Base-by-base conservation (phyloP, 2,888 invertebrate genomes). In the Vanessa cardui region DNA sequence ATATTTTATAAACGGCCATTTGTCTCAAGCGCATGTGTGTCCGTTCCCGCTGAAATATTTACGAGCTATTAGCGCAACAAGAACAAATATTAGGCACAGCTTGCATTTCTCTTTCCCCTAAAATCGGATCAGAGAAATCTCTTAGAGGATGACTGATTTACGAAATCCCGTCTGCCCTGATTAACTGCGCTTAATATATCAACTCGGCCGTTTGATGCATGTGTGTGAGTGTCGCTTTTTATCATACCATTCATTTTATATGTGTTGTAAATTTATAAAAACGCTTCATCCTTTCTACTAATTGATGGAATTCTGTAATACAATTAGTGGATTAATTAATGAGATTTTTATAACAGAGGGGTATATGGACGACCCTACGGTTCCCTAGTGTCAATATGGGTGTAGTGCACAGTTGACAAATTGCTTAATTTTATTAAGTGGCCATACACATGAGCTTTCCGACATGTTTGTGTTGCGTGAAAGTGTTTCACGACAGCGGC, bases 391-490 rank as follows among this genome's bases (percentile, higher is more conserved):
- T 83, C 84, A 88, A 87, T 84, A 88, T 82, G 82, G 86, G 84
- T 80, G 83, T 80, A 82, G 80, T 79, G 77, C 78, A 77, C 80
- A 81, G 83, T 84, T 86, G 89, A 90, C 86, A 89, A 90, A 92
- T 92, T 88, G 83, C 84, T 90, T 89, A 88, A 92, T 91, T 90
- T 89, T 83, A 91, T 89, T 88, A 89, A 92, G 90, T 90, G 90
- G 83, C 83, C 81, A 83, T 81, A 83, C 81, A 72, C 71, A 70
- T 70, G 80, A 80, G 78, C 77, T 78, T 78, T 78, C 79, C 81
- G 78, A 77, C 69, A 72, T 83, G 85, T 88, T 88, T 88, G 82
- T 80, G 79, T 74, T 73, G 75, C 75, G 76, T 77, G 72, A 74
- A 82, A 81, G 77, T 77, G 72, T 75, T 76, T 71, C 76, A 71